A percentile compares a stretch with the other conserved stretches of the same genome.
Conservation (phyloP, 2,113 vertebrate species). For the Gymnogyps californianus region DNA sequence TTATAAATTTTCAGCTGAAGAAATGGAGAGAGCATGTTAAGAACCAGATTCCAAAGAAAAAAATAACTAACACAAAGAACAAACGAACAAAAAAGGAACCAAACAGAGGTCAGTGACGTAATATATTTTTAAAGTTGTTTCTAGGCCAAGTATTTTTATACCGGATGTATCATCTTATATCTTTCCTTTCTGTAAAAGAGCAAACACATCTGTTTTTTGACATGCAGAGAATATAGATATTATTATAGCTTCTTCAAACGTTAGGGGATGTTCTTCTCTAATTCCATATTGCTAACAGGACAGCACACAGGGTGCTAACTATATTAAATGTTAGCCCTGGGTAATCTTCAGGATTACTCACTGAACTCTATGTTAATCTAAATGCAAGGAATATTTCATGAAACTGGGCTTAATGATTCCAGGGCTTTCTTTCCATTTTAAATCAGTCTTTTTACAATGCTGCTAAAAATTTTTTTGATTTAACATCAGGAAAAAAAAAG, state of each 20-base stretch:
- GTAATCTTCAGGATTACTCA: neutral
- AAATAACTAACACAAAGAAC: conserved; percentile 74
- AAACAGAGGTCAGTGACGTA: conserved; percentile 63
- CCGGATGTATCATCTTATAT: neutral
- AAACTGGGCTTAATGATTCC: neutral
- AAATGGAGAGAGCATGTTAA: conserved; percentile 84
- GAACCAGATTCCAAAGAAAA: conserved; percentile 79
- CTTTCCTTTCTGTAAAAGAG: neutral
- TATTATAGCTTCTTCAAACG: neutral
- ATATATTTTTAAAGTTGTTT: neutral
- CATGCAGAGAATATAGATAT: neutral
- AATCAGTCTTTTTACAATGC: neutral
- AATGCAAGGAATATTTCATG: neutral
- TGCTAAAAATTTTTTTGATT: neutral
- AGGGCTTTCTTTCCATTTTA: neutral
- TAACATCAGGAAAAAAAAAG: neutral
- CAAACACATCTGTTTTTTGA: neutral
- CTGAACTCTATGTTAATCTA: neutral
- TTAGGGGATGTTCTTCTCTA: neutral
- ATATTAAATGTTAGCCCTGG: neutral
- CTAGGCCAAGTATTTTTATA: neutral
- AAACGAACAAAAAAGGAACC: conserved; percentile 77
- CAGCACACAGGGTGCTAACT: neutral
- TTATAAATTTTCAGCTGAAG: conserved; percentile 86
- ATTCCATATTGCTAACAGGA: neutral